Evolutionary conservation across 2,888 invertebrate species (phyloP).

Genomic region (Philhelius pedissequus): DNA sequence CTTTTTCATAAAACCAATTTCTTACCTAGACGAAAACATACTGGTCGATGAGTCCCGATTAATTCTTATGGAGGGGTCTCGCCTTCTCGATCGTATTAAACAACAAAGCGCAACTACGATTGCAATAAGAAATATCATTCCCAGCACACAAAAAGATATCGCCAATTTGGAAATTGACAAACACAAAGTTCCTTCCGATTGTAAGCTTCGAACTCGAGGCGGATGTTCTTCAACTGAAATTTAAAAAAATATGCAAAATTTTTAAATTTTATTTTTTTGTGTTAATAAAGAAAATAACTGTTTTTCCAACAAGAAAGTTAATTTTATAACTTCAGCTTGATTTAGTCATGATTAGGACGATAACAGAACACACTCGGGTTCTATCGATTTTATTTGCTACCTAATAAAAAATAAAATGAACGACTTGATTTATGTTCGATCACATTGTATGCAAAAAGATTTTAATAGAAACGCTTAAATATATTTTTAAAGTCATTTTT

Average conservation of each 20-base stretch:
- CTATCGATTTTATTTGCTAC: no score
- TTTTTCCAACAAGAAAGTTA: no score
- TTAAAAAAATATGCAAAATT: neutral
- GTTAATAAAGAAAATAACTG: neutral
- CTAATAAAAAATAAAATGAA: no score
- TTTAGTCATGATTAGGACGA: no score
- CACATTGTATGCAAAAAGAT: no score
- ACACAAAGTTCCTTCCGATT: conserved; percentile 81
- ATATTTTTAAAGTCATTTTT: no score
- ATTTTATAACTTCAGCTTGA: no score
- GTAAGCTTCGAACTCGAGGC: conserved; percentile 73
- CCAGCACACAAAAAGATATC: conserved; percentile 85
- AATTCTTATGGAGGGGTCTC: conserved; percentile 61
- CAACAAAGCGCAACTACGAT: conserved; percentile 85
- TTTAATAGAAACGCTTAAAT: no score
- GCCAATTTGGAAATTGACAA: conserved; percentile 89
- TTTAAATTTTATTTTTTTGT: neutral
- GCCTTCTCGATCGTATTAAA: conserved; percentile 82
- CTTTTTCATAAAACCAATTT: neutral
- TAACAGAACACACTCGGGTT: no score
- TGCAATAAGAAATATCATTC: conserved; percentile 86
- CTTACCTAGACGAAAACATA: conserved; percentile 76
- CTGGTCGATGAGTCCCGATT: conserved; percentile 71
- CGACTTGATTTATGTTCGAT: no score
- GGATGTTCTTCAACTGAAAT: conserved; percentile 76